These are phyloP conservation scores for Polypterus senegalus DNA, from an alignment of 2,113 vertebrate genomes.

Conservation along the genomic window DNA sequence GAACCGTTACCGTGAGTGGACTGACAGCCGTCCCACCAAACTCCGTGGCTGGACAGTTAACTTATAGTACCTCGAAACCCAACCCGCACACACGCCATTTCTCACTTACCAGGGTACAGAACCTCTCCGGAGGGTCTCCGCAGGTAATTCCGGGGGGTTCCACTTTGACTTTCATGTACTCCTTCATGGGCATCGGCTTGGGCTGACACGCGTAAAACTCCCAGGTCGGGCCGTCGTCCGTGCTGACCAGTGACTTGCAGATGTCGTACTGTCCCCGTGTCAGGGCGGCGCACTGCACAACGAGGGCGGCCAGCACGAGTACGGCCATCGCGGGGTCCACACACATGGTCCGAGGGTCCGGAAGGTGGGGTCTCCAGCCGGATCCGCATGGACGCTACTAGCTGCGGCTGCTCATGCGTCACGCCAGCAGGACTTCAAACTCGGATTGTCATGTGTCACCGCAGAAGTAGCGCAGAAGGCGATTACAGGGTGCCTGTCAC, in stretches of 20 bases:
- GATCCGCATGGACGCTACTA: conserved; percentile 64
- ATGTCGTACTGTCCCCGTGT: conserved; percentile 81
- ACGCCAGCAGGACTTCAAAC: conserved; percentile 16
- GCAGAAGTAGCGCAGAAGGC: not conserved
- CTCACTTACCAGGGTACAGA: conserved; percentile 90
- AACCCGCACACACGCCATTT: too few species aligned
- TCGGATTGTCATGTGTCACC: not conserved
- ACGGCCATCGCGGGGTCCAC: conserved; percentile 52
- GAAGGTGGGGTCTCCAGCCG: conserved; percentile 35
- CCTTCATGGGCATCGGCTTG: conserved; percentile 74
- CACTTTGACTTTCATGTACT: conserved; percentile 78
- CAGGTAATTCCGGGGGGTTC: conserved; percentile 86
- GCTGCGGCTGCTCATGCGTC: conserved; percentile 32
- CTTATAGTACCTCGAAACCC: too few species aligned
- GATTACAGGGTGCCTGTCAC: not conserved
- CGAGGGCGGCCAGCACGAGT: conserved; percentile 57
- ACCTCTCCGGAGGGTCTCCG: conserved; percentile 83
- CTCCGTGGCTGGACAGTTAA: too few species aligned
- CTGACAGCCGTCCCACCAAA: too few species aligned
- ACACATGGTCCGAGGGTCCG: conserved; percentile 28
- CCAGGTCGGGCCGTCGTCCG: conserved; percentile 86
- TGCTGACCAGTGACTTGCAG: conserved; percentile 94
- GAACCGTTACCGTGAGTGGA: too few species aligned
- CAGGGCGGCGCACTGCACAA: conserved; percentile 65
- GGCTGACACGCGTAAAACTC: conserved; percentile 95